Base-by-base conservation (phyloP, 2,888 invertebrate species). In the Philereme vetulata region DNA sequence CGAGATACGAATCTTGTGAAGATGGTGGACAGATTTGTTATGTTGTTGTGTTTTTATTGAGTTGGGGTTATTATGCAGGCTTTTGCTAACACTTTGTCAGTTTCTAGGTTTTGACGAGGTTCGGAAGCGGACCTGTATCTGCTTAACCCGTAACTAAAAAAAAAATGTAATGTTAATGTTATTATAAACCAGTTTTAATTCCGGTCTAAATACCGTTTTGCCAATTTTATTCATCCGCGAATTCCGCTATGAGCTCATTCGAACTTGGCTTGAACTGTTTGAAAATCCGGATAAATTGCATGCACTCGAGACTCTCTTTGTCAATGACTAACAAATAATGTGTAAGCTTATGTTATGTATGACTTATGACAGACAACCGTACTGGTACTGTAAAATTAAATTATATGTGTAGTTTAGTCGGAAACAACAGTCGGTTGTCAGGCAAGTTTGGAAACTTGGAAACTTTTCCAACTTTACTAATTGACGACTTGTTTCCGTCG, bases 11-110 rank as follows among this genome's bases (percentile, higher is more conserved):
- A 43, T 48, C 45, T 38, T 35, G 33, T 47, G 34, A 11, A 54
- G 56, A 51, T 56, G 52, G 57, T 47, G 35, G 48, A 48, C 48
- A 55, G 54, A 49, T 54, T 49, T 62, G 38, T 4, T 46, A 21
- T 45, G 54, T 54, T 57, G 52, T 40, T 40, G 35, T n/a, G 5
- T 5, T 52, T 56, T 56, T 48, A 49, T 45, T 49, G 43, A 42
- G 32, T 7, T 42, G 34, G 11, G 43, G 35, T 49, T 48, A 49
- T 49, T 49, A 11, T 32, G 4, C 2, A 21, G 21, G 21, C 21
- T 21, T 21, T 21, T 21, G 21, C 21, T 21, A 21, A 21, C 21
- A 21, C 21, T 21, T 21, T 21, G 21, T 21, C 21, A 21, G 2
- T 21, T 21, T 21, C 21, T 21, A 21, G 21, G 21, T 21, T 21